phyloP scores from a whole-genome alignment of 2,113 vertebrate species.

The Lycaon pictus region DNA sequence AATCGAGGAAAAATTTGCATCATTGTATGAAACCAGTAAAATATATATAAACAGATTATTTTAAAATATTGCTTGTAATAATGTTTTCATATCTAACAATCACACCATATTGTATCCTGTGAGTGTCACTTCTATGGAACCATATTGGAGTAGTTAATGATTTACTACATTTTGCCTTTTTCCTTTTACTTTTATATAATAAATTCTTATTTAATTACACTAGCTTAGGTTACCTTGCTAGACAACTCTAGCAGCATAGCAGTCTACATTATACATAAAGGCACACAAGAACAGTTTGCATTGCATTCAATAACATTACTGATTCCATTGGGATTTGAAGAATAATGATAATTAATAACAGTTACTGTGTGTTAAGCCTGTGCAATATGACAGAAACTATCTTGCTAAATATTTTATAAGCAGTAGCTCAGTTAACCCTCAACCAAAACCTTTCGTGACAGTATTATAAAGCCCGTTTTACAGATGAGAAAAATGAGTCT shows the following conservation, averaged over 20 bases:
- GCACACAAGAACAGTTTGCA: not conserved
- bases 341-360: not conserved
- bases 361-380: not conserved
- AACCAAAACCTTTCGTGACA: not conserved
- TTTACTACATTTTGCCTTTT: constrained; percentile 60
- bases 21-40: not conserved
- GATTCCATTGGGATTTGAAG: not conserved
- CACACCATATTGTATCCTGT: not conserved
- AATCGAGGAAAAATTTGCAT: not conserved
- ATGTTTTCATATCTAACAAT: constrained; percentile 28
- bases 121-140: not conserved
- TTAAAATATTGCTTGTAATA: constrained; percentile 5
- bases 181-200: constrained; percentile 56
- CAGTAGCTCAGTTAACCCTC: not conserved
- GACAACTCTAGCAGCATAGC: not conserved
- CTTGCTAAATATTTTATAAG: not conserved
- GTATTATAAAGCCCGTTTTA: not conserved
- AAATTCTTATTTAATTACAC: constrained; percentile 61
- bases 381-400: not conserved
- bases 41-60: constrained; percentile 33
- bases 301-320: not conserved
- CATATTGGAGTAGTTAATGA: constrained; percentile 53
- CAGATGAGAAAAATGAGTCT: not conserved
- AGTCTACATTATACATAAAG: not conserved
- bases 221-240: not conserved